Conservation (phyloP, 2,113 vertebrate genomes). For the Acanthochromis polyacanthus region DNA sequence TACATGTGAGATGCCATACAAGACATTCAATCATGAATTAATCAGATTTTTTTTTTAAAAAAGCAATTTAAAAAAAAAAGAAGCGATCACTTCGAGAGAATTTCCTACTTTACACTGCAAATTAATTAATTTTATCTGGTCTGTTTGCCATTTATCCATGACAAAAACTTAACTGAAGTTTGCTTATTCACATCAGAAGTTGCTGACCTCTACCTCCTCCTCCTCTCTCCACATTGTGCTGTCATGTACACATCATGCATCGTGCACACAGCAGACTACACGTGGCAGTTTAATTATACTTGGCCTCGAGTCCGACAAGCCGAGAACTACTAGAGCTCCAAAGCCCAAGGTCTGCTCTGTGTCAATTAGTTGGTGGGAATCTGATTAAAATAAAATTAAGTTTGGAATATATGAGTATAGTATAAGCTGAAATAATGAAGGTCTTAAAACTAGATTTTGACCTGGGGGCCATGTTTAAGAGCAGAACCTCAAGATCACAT, state of each 20-base stretch:
- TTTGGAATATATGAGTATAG: conserved; percentile 22
- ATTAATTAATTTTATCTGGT: too few species aligned
- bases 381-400: conserved; percentile 31
- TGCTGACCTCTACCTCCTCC: neutral
- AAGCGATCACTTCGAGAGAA: too few species aligned
- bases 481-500: conserved; percentile 15
- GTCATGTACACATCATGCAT: conserved; percentile 12
- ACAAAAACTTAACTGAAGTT: too few species aligned
- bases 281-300: conserved; percentile 46
- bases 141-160: too few species aligned
- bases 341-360: neutral
- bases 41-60: too few species aligned
- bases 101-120: too few species aligned
- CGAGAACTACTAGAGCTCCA: neutral
- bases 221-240: conserved; percentile 2
- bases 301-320: conserved; percentile 20
- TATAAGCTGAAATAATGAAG: conserved; percentile 30
- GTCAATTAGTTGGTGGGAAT: conserved; percentile 39
- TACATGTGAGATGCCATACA: too few species aligned
- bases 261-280: conserved; percentile 3
- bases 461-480: neutral
- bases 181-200: neutral
- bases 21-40: too few species aligned
- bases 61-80: too few species aligned
- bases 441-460: conserved; percentile 18